Conservation (phyloP, 2,888 invertebrate genomes). For the Scaptomyza parva region DNA sequence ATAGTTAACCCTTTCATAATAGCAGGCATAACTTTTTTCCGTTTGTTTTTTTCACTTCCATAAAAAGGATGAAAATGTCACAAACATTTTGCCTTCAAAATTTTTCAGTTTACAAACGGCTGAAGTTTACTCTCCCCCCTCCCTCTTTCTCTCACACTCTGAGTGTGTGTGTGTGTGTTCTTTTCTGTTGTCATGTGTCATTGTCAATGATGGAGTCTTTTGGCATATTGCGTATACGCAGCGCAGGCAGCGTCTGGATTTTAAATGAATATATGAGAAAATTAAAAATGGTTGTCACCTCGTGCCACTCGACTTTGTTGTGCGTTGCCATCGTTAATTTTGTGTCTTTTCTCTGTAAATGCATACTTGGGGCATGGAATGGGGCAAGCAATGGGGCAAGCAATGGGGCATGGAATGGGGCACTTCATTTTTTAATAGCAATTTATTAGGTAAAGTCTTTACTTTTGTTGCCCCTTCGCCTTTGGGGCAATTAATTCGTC, state of each 20-base stretch:
- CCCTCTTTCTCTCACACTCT: neutral
- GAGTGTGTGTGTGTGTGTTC: neutral
- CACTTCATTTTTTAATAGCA: constrained; percentile 53
- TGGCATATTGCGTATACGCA: constrained; percentile 35
- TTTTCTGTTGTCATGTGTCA: constrained; percentile 10
- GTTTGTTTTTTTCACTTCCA: neutral
- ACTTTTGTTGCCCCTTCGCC: constrained; percentile 44
- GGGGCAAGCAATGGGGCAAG: constrained; percentile 1
- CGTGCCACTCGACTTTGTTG: neutral
- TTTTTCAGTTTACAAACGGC: neutral
- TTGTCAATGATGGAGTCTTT: constrained; percentile 24
- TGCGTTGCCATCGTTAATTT: constrained; percentile 41
- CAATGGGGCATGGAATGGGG: neutral
- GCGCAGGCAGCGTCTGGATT: constrained; percentile 1
- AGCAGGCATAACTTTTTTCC: neutral
- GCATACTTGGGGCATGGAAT: constrained; percentile 16
- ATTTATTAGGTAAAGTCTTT: constrained; percentile 52
- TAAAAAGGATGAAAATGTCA: neutral
- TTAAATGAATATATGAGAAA: constrained; percentile 23
- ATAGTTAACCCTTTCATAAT: neutral
- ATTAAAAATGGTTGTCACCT: constrained; percentile 29
- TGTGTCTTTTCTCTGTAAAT: constrained; percentile 12
- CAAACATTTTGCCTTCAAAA: neutral
- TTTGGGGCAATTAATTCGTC: constrained; percentile 57
- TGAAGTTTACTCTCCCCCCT: neutral